A percentile compares a stretch with the other conserved stretches of the same genome.
These are phyloP conservation scores for Suillia variegata DNA, from an alignment of 2,888 invertebrate genomes.

Conservation along the genomic window DNA sequence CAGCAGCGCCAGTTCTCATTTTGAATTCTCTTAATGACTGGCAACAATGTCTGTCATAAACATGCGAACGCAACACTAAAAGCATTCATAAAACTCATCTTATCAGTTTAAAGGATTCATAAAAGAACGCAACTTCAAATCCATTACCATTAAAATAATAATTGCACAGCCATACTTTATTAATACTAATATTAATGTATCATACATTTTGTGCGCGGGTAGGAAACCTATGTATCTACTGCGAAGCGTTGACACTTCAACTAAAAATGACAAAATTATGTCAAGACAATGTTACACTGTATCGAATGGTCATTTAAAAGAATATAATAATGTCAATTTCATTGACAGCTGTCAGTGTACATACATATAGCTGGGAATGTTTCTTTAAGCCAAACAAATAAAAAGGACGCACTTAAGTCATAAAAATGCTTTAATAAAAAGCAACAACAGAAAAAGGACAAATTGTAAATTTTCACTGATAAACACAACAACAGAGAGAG, in stretches of 20 bases:
- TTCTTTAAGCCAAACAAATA: too few species aligned
- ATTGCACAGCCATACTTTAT: not conserved
- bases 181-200: not conserved
- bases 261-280: conserved; percentile 4
- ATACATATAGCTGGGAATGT: not conserved
- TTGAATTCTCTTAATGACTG: not conserved
- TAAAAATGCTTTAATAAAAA: conserved; percentile 6
- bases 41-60: conserved; percentile 7
- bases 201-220: too few species aligned
- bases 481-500: conserved; percentile 5
- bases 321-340: not conserved
- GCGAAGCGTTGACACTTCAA: not conserved
- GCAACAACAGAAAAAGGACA: too few species aligned
- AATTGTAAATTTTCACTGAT: not conserved
- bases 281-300: not conserved
- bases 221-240: not conserved
- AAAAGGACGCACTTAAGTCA: conserved; percentile 13
- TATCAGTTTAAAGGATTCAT: conserved; percentile 29
- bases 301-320: not conserved
- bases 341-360: not conserved
- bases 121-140: conserved; percentile 13
- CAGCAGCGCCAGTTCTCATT: too few species aligned
- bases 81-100: conserved; percentile 15
- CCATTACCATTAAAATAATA: conserved; percentile 11
- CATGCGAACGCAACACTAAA: conserved; percentile 10